phyloP scores from a whole-genome alignment of 2,797 vertebrate genomes.

The Peromyscus nudipes region DNA sequence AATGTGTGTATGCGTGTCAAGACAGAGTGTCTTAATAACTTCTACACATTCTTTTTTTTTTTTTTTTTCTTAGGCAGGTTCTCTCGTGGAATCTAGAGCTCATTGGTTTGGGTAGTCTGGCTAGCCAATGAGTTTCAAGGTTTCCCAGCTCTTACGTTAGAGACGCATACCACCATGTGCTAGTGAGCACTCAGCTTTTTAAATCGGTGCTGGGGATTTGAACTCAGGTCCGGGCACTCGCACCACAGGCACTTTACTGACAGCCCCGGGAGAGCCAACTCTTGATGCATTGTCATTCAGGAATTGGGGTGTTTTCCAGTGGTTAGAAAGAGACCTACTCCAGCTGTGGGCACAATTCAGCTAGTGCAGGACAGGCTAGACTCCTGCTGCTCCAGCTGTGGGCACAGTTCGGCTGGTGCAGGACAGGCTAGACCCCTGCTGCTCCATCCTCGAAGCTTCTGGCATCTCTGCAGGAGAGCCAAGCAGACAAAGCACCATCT shows the following conservation, averaged over 20 bases:
- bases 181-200: not conserved
- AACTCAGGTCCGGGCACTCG: not conserved
- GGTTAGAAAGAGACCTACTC: not conserved
- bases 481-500: not conserved
- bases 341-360: not conserved
- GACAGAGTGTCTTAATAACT: not conserved
- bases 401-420: no score
- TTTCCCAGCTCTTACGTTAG: not conserved
- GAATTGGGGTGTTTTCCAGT: not conserved
- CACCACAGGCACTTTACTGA: no score
- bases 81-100: not conserved
- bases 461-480: not conserved
- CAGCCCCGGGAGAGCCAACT: no score
- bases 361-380: no score
- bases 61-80: not conserved
- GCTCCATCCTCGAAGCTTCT: not conserved
- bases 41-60: not conserved
- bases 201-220: no score
- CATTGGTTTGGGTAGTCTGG: not conserved
- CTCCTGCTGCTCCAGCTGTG: no score
- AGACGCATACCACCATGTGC: no score
- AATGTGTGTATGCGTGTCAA: not conserved
- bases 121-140: not conserved
- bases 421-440: no score
- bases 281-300: not conserved